Evolutionary conservation across 2,113 vertebrate species (phyloP), one percentile per base, ranked within the genome.

Genomic region (Nematolebias whitei): DNA sequence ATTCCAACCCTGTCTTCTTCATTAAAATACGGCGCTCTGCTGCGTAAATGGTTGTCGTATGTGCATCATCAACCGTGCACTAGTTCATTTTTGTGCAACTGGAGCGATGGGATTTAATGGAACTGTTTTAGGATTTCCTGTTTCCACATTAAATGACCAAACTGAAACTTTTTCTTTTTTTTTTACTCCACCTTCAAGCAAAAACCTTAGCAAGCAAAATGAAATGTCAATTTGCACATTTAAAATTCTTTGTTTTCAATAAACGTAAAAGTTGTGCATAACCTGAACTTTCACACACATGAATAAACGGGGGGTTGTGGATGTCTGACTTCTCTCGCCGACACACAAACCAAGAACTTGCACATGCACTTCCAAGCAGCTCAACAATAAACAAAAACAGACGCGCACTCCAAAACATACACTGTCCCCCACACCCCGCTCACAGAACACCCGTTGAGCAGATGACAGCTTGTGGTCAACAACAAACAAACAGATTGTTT

Each of bases 401-500:
- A 80, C 68, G 71, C 62, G 82, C 76, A 82, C 82, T 71, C 68
- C 67, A 56, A 75, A 75, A 83, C 64, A 83, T 50, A 70, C 73
- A 78, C 53, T 23, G 62, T 50, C 60, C 71, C 64, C 71, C 80
- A 85, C 82, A 70, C 83, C 80, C n/a, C 70, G 80, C 49, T 71
- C n/a, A 50, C 44, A 80, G 76, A 85, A 87, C 75, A 83, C 69
- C 83, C 73, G 76, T 80, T 85, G 54, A 85, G 72, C 64, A 68
- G 71, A 80, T 71, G 77, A 77, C 69, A 77, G 78, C 79, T 58
- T 69, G 74, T 12, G 72, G 81, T 90, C 82, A 89, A 90, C 86
- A 87, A 90, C 83, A 88, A 90, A 88, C 86, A 86, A 61, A 73
- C 55, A 90, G 81, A 87, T 85, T 88, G 89, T 90, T 89, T 80